phyloP scores from a whole-genome alignment of 2,888 invertebrate species.

The Leptinotarsa rubiginosa region DNA sequence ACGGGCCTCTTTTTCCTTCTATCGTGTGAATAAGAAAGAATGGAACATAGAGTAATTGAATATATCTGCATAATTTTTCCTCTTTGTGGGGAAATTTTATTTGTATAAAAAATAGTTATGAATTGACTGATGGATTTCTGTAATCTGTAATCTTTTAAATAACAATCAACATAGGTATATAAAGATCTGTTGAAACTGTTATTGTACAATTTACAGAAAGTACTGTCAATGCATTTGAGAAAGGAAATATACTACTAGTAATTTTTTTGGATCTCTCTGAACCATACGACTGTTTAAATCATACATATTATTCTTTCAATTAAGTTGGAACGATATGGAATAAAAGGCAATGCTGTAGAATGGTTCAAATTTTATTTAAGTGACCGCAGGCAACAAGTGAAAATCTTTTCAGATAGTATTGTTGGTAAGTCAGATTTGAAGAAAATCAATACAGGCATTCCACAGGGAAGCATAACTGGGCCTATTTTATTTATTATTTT shows the following conservation, averaged over 20 bases:
- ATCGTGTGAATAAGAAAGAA: neutral
- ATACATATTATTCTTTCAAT: neutral
- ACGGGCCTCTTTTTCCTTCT: conserved; percentile 5
- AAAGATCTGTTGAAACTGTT: neutral
- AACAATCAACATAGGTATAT: neutral
- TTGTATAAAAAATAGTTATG: too few species aligned
- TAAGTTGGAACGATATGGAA: neutral
- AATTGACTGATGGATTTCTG: neutral
- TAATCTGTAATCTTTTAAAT: neutral
- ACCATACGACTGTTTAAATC: neutral
- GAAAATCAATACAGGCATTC: neutral
- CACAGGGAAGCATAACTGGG: conserved; percentile 13
- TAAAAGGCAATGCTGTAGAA: neutral
- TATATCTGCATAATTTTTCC: too few species aligned
- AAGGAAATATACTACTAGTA: neutral
- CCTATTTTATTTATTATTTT: conserved; percentile 10
- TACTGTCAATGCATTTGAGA: neutral
- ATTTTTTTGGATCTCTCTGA: neutral
- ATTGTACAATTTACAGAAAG: neutral
- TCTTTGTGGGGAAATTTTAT: too few species aligned
- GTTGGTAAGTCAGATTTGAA: neutral
- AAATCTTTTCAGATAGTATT: neutral
- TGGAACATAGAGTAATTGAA: neutral
- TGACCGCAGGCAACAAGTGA: conserved; percentile 5
- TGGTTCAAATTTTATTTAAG: neutral